These are phyloP conservation scores for Rotaria macrura DNA, from an alignment of 2,888 invertebrate species.

Conservation along the genomic window DNA sequence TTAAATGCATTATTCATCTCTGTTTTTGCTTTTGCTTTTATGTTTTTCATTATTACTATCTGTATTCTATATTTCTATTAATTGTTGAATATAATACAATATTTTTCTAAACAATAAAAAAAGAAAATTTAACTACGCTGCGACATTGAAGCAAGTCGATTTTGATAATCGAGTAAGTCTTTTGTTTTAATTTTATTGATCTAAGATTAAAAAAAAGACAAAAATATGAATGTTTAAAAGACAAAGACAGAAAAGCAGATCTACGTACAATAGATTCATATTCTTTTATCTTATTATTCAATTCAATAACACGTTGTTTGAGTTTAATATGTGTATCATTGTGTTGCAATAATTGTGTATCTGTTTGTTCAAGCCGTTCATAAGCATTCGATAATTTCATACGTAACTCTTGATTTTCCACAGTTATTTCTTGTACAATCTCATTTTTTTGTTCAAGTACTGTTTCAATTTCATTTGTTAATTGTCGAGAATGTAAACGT, in stretches of 20 bases:
- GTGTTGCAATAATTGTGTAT: constrained; percentile 9
- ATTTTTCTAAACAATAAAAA: background rate
- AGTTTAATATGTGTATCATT: background rate
- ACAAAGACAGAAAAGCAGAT: no score
- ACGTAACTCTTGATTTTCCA: constrained; percentile 19
- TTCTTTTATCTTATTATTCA: background rate
- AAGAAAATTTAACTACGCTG: background rate
- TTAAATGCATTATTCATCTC: no score
- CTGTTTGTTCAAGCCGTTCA: constrained; percentile 9
- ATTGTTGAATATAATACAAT: background rate
- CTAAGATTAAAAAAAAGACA: background rate
- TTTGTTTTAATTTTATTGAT: background rate
- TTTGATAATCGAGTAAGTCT: constrained; percentile 9
- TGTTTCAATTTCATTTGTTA: constrained; percentile 3
- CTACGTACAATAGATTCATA: constrained; percentile 6
- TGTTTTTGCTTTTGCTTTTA: background rate
- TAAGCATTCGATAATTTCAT: constrained; percentile 12
- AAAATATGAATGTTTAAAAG: background rate
- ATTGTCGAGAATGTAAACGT: background rate
- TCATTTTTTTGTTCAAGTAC: background rate
- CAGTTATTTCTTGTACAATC: background rate
- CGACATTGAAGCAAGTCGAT: background rate
- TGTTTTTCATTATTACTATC: background rate
- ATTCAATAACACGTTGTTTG: background rate
- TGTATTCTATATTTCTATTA: background rate